A percentile compares a stretch with the other conserved stretches of the same genome.
Conservation (phyloP, 2,113 vertebrate genomes). For the Semicossyphus pulcher region DNA sequence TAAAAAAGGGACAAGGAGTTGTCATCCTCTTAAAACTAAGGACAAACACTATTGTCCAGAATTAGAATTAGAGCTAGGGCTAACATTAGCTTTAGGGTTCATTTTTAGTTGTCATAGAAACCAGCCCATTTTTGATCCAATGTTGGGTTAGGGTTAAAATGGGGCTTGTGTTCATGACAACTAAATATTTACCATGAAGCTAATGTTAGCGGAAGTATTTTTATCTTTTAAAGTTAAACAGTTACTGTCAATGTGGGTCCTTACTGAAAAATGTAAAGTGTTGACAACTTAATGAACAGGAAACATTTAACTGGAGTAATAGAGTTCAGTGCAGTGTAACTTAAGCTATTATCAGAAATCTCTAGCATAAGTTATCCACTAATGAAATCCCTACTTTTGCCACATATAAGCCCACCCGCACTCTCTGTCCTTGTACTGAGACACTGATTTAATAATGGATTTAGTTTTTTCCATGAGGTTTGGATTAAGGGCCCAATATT, state of each 20-base stretch:
- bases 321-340: not conserved
- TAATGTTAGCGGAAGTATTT: not conserved
- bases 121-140: not conserved
- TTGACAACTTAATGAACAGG: not conserved
- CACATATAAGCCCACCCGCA: not conserved
- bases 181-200: no score
- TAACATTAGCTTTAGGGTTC: not conserved
- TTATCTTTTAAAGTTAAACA: not conserved
- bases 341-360: not conserved
- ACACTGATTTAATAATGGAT: conserved; percentile 17
- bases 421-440: not conserved
- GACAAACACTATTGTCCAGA: no score
- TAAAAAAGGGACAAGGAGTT: not conserved
- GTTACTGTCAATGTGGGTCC: not conserved
- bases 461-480: conserved; percentile 9
- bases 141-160: not conserved
- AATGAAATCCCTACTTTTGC: conserved; percentile 5
- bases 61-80: no score
- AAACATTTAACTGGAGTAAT: not conserved
- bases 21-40: not conserved
- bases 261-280: not conserved
- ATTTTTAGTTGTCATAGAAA: no score
- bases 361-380: not conserved
- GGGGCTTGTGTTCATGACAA: not conserved
- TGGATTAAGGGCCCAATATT: conserved; percentile 24